Base-by-base conservation (phyloP, 2,888 invertebrate genomes). In the Gastrophysa polygoni region DNA sequence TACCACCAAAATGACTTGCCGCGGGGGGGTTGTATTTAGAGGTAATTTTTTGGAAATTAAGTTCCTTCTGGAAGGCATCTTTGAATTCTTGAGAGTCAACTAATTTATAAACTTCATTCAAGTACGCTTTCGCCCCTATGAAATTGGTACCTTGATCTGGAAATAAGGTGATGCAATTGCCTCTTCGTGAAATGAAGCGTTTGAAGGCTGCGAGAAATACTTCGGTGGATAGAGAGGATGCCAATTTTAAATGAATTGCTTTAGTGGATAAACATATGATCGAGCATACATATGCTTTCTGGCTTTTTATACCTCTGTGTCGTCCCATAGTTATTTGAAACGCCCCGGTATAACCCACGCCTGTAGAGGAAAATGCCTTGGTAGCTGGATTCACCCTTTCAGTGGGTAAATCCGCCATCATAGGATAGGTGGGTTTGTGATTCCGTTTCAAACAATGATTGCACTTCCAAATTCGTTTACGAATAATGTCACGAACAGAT, bases 401-500 rank as follows among this genome's bases (percentile, higher is more conserved):
- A 10, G 57, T 5, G 6, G 61, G 57, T 32, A 58, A 29, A 57
- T 58, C 34, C 4, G 52, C 57, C 61, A 62, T 62, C 2, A 58
- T 14, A 4, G 55, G 61, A 43, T 24, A 44, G 11, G 10, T 16
- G n/a, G 63, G 54, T 61, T 63, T 63, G 18, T 38, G 59, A 28
- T 61, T 55, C 10, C 43, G 11, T 43, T 43, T 18, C 38, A 54
- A 62, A 24, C 62, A 62, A n/a, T n/a, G 24, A 7, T 24, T 60
- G 38, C 62, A 58, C 28, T 48, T 54, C 58, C 59, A 63, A 32
- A 62, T 38, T 17, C 58, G 54, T 43, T 59, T 28, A 11, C 59
- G 51, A 50, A 63, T 52, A 20, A 58, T 48, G 16, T 49, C 48
- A 14, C 58, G 43, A 8, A 48, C 62, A 18, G 52, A 57, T 20